Evolutionary conservation across 2,113 vertebrate species (phyloP), one percentile per base, ranked within the genome.

Genomic region (Stomatorhinus ivindoensis): DNA sequence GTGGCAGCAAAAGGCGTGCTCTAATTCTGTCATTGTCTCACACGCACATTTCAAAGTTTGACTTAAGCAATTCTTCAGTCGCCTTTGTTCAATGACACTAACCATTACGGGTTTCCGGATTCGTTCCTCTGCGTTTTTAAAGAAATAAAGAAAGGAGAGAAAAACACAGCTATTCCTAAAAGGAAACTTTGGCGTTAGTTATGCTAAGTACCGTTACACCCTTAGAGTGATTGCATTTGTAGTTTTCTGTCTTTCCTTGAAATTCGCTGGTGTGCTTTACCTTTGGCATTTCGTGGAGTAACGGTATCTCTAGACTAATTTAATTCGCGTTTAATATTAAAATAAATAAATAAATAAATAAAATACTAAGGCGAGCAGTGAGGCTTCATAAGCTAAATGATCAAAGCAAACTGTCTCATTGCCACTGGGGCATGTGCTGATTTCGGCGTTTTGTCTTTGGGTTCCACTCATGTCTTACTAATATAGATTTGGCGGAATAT

Each of bases 21-120:
- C 95, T 94, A 94, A 94, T 95, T 95, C 95, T 96, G 95, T 96
- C 95, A 95, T 92, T 94, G 95, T 95, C 61, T 90, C 84, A 90
- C 61, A 87, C 85, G 65, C 58, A 44, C 46, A 87, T 90, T 87
- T 90, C 95, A 94, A 93, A 94, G 93, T 95, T 94, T 94, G 93
- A 95, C 93, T 94, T 92, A 93, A 95, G 92, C 91, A 89, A 93
- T 91, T 93, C 93, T 95, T 95, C 93, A 91, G 84, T 90, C 42
- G 92, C 93, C 93, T 95, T 95, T 95, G 94, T 95, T 94, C 93
- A 94, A 92, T 90, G 93, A 93, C 92, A 92, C 91, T 76, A 88
- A 51, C 91, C 76, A 93, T 90, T 92, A 89, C 92, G 87, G 89
- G 89, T 93, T 94, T 93, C 92, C 94, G 46, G 92, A 87, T 91